Conservation (phyloP, 1,140 invertebrate species). For the Scaptomyza montana region DNA sequence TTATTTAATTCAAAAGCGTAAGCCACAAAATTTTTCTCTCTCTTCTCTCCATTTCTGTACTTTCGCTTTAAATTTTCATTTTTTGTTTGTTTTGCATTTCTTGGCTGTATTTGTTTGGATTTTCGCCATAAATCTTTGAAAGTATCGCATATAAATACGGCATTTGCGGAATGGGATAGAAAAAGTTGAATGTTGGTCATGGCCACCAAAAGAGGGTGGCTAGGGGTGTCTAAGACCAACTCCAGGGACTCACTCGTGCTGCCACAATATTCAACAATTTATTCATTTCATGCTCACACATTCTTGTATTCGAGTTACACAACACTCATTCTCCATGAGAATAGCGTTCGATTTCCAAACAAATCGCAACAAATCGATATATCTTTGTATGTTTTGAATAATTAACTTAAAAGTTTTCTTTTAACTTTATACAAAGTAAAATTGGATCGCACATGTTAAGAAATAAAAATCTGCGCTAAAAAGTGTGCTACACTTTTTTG, state of each 20-base stretch:
- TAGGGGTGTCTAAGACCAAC: neutral
- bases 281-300: slow-evolving; percentile 55
- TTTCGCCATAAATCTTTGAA: slow-evolving; percentile 67
- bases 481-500: neutral
- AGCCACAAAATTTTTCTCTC: slow-evolving; percentile 45
- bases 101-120: slow-evolving; percentile 51
- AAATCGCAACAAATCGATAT: neutral
- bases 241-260: slow-evolving; percentile 20
- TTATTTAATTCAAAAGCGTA: slow-evolving; percentile 13
- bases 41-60: slow-evolving; percentile 27
- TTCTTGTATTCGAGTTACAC: neutral
- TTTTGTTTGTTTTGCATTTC: slow-evolving; percentile 15
- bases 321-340: neutral
- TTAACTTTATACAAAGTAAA: neutral
- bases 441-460: too few relatives aligned
- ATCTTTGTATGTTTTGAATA: neutral
- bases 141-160: slow-evolving; percentile 38
- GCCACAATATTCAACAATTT: slow-evolving; percentile 62
- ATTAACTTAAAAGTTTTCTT: neutral
- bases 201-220: slow-evolving; percentile 14
- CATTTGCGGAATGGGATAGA: slow-evolving; percentile 19
- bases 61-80: slow-evolving; percentile 22
- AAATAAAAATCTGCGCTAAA: neutral
- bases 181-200: slow-evolving; percentile 30
- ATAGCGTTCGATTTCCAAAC: neutral